phyloP scores from a whole-genome alignment of 1,140 invertebrate genomes.

The Coenobita brevimanus region DNA sequence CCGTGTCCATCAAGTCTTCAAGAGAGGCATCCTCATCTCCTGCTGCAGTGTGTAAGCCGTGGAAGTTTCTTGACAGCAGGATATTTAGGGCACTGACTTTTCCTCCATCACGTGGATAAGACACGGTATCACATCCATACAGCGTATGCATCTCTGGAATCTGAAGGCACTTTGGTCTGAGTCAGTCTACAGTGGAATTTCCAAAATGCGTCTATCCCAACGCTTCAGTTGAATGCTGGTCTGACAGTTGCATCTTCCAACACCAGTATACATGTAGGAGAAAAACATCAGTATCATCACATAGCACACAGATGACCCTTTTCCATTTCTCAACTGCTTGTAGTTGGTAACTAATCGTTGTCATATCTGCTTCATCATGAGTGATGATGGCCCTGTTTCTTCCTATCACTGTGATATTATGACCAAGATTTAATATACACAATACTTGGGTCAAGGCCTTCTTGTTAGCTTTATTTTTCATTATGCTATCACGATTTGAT shows the following conservation, averaged over 20 bases:
- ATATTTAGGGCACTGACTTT: too few relatives aligned
- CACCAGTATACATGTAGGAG: conserved; percentile 14
- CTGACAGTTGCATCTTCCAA: conserved; percentile 15
- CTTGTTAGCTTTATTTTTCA: conserved; percentile 8
- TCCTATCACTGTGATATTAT: conserved; percentile 11
- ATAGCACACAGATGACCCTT: neutral
- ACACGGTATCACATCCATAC: conserved; percentile 22
- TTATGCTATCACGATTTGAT: too few relatives aligned
- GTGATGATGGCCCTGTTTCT: conserved; percentile 10
- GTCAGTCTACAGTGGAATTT: conserved; percentile 18
- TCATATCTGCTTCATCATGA: too few relatives aligned
- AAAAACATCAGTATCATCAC: neutral
- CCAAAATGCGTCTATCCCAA: conserved; percentile 2
- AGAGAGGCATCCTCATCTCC: neutral
- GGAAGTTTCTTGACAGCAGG: conserved; percentile 12
- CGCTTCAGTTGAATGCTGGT: neutral
- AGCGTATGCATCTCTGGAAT: conserved; percentile 19
- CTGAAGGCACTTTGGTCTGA: conserved; percentile 24
- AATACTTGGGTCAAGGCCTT: neutral
- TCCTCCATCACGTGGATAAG: conserved; percentile 1
- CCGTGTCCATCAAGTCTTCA: neutral
- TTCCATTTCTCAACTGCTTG: conserved; percentile 26
- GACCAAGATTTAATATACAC: neutral
- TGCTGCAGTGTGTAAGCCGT: neutral
- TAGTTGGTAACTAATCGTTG: neutral